Evolutionary conservation across 1,140 invertebrate species (phyloP).

Genomic region (Sycobia sp.): DNA sequence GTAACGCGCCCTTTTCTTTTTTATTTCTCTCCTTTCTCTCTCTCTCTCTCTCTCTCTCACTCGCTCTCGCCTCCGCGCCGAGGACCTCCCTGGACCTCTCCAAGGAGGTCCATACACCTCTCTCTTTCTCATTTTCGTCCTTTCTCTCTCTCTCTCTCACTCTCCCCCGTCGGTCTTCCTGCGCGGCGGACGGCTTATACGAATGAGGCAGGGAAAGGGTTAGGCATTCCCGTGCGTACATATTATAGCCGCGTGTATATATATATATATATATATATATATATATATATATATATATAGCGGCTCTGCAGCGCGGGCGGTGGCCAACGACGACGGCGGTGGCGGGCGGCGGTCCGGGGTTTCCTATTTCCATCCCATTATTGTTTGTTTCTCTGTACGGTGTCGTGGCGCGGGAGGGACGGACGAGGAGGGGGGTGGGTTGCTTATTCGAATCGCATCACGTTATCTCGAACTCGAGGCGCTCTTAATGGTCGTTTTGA

Average conservation of each 20-base stretch:
- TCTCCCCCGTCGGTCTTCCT: no score
- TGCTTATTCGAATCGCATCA: no score
- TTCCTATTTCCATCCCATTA: constrained; percentile 20
- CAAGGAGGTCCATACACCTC: constrained; percentile 48
- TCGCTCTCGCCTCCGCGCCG: constrained; percentile 20
- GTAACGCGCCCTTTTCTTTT: constrained; percentile 18
- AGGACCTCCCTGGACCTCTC: constrained; percentile 55
- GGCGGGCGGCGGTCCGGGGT: neutral
- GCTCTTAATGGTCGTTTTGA: no score
- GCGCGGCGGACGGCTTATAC: constrained; percentile 1
- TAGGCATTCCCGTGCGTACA: constrained; percentile 10
- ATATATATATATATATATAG: no score
- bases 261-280: no score
- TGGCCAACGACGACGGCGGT: no score
- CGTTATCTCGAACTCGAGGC: no score
- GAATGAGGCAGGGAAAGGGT: constrained; percentile 27
- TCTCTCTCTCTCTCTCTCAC: constrained; percentile 10
- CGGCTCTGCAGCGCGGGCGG: no score
- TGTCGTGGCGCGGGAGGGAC: no score
- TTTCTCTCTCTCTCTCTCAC: constrained; percentile 9
- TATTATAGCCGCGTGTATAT: no score
- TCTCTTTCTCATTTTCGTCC: constrained; percentile 27
- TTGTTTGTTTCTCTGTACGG: constrained; percentile 11
- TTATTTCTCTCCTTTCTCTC: constrained; percentile 26
- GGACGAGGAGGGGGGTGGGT: no score